Evolutionary conservation across 64 coral and sea anemone species (phyloP).

Genomic region (Pocillopora damicornis): DNA sequence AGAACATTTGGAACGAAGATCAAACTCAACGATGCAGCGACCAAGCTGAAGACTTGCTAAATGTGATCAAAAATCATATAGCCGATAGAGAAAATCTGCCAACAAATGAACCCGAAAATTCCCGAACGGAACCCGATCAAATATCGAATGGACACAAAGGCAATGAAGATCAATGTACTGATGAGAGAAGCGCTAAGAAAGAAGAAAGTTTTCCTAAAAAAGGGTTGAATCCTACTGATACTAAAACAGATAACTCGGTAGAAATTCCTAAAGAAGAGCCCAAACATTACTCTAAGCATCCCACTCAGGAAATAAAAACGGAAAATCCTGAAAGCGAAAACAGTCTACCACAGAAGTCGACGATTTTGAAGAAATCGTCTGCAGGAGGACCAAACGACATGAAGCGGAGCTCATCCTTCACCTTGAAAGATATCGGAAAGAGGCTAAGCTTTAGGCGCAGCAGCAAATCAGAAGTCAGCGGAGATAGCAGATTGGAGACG

Average conservation of each 20-base stretch:
- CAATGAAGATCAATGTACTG: not conserved
- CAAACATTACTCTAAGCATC: not conserved
- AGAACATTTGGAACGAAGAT: not conserved
- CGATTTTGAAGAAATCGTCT: not conserved
- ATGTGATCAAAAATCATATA: not conserved
- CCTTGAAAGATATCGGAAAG: not conserved
- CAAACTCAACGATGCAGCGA: not conserved
- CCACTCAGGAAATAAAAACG: not conserved
- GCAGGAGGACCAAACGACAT: not conserved
- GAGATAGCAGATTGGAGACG: not conserved
- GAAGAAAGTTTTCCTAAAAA: not conserved
- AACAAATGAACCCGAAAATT: not conserved
- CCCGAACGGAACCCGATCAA: not conserved
- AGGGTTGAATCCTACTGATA: not conserved
- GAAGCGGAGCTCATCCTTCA: constrained; percentile 8
- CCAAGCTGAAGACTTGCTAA: not conserved
- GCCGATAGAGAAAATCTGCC: not conserved
- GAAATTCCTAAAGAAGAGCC: not conserved
- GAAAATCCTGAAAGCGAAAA: not conserved
- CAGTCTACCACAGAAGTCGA: no score
- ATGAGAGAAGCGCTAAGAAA: not conserved
- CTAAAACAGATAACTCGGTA: not conserved
- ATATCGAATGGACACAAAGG: not conserved
- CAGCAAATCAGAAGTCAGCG: not conserved
- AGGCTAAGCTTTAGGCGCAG: not conserved